Percentiles rank a stretch among this genome's conserved stretches.
Conservation (phyloP, 2,797 vertebrate genomes). For the Coranthus polyacanthus region DNA sequence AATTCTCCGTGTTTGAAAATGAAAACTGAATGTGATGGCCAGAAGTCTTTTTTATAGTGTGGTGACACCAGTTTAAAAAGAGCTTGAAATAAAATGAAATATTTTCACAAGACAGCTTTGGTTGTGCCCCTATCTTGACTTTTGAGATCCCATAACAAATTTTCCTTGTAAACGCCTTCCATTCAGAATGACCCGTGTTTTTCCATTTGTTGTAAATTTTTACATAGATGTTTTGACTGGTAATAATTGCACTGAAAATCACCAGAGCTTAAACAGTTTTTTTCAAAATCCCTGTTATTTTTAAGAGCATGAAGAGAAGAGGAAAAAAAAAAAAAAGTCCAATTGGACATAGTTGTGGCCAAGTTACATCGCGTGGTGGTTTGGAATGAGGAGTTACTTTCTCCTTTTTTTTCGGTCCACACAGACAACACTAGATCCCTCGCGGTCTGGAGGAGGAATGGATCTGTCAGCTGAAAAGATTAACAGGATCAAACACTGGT, state of each 20-base stretch:
- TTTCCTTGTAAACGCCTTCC: slow-evolving; percentile 36
- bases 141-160: slow-evolving; percentile 51
- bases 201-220: slow-evolving; percentile 53
- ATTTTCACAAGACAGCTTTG: slow-evolving; percentile 17
- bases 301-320: slow-evolving; percentile 50
- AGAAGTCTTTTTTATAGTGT: slow-evolving; percentile 41
- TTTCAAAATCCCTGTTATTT: slow-evolving; percentile 65
- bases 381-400: slow-evolving; percentile 68
- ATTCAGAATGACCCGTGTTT: slow-evolving; percentile 38
- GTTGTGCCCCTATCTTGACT: slow-evolving; percentile 29
- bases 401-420: slow-evolving; percentile 62
- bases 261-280: slow-evolving; percentile 36
- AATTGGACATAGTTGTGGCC: slow-evolving; percentile 77
- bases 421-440: slow-evolving; percentile 74
- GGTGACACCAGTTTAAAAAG: slow-evolving; percentile 37
- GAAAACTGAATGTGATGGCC: slow-evolving; percentile 19
- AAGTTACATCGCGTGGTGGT: slow-evolving; percentile 70
- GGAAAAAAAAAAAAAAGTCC: slow-evolving; percentile 29
- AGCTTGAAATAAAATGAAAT: slow-evolving; percentile 18
- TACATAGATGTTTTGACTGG: slow-evolving; percentile 54
- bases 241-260: slow-evolving; percentile 56
- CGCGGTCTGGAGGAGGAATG: slow-evolving; percentile 70
- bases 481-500: slow-evolving; percentile 64
- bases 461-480: slow-evolving; percentile 79
- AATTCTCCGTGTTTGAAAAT: slow-evolving; percentile 37